Conservation (phyloP, 2,888 invertebrate genomes). For the Thymelicus sylvestris region DNA sequence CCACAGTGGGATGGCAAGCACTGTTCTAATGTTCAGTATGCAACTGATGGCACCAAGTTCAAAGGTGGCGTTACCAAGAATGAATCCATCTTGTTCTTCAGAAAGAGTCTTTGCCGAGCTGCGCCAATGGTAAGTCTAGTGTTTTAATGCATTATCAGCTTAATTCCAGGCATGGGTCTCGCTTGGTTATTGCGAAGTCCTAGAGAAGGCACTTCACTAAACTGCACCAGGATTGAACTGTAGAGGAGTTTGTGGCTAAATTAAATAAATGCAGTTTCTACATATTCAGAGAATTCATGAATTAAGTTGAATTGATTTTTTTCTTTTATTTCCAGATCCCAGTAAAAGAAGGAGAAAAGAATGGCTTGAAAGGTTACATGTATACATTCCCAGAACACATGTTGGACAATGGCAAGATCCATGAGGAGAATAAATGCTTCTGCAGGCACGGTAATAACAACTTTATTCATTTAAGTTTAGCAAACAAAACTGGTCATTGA, state of each 20-base stretch:
- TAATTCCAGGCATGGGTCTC: background rate
- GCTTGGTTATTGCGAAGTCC: no score
- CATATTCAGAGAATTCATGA: no score
- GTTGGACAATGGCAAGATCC: slow-evolving; percentile 89
- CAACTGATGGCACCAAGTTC: slow-evolving; percentile 95
- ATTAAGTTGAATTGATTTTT: no score
- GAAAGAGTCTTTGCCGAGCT: slow-evolving; percentile 94
- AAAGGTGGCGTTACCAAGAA: slow-evolving; percentile 88
- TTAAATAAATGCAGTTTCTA: no score
- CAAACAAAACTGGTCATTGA: no score
- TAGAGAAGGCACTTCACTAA: no score
- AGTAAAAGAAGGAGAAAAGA: slow-evolving; percentile 84
- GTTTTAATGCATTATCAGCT: background rate
- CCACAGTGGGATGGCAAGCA: slow-evolving; percentile 91
- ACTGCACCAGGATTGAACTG: no score
- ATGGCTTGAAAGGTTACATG: slow-evolving; percentile 87
- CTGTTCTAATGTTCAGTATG: slow-evolving; percentile 90
- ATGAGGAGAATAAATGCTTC: slow-evolving; percentile 92
- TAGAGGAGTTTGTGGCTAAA: no score
- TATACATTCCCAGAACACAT: slow-evolving; percentile 91
- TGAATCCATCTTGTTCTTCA: slow-evolving; percentile 89
- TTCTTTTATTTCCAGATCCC: slow-evolving; percentile 74
- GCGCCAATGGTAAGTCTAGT: slow-evolving; percentile 86
- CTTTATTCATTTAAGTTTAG: background rate
- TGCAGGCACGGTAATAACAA: slow-evolving; percentile 86